phyloP scores from a whole-genome alignment of 2,797 vertebrate genomes.

The Morus bassanus region DNA sequence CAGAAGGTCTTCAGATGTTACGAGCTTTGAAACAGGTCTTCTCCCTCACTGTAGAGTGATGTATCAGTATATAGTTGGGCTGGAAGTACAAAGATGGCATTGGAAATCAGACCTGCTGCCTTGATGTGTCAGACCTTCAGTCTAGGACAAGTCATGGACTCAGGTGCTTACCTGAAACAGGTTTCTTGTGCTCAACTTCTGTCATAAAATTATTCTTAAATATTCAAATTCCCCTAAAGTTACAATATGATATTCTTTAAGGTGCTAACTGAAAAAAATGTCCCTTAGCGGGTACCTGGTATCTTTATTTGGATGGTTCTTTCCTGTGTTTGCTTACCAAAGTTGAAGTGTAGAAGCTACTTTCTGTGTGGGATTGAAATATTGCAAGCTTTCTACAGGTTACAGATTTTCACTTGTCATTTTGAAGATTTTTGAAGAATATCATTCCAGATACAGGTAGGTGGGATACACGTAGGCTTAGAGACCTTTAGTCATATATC shows the following conservation, averaged over 20 bases:
- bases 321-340: neutral
- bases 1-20: neutral
- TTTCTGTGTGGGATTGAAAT: neutral
- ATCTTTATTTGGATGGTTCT: neutral
- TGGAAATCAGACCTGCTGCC: neutral
- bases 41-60: neutral
- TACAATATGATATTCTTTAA: neutral
- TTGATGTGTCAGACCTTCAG: neutral
- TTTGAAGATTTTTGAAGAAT: neutral
- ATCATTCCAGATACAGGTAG: neutral
- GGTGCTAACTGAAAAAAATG: neutral
- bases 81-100: neutral
- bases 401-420: neutral
- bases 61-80: neutral
- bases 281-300: neutral
- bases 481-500: neutral
- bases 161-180: neutral
- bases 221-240: neutral
- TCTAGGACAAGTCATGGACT: neutral
- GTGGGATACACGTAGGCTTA: neutral
- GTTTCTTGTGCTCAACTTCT: neutral
- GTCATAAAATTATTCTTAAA: neutral
- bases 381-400: neutral
- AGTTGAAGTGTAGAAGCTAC: neutral
- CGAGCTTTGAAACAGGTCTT: neutral